Percentiles rank a stretch among this genome's conserved stretches.
Evolutionary conservation across 2,113 vertebrate genomes (phyloP).

Genomic region (Planiliza haematocheilus): DNA sequence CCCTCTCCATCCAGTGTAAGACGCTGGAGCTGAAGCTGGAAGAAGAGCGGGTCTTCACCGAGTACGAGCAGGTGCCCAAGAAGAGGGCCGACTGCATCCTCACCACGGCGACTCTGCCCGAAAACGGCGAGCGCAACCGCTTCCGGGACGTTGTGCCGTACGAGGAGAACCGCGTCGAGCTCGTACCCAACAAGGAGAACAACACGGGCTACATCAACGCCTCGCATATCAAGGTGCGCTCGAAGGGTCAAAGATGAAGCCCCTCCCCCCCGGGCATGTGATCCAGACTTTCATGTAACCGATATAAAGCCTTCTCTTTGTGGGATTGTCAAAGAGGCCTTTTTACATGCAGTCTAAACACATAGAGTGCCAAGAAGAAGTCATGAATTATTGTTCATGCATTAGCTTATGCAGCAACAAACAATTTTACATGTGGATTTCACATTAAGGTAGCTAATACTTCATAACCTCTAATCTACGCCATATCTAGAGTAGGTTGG

Average conservation of each 20-base stretch:
- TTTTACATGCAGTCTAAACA: too few species aligned
- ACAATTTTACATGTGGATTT: too few species aligned
- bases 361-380: too few species aligned
- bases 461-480: too few species aligned
- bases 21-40: slow-evolving; percentile 90
- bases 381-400: too few species aligned
- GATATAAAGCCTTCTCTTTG: too few species aligned
- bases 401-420: too few species aligned
- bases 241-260: neutral
- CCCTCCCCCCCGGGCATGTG: too few species aligned
- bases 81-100: slow-evolving; percentile 87
- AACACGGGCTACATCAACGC: slow-evolving; percentile 95
- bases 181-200: slow-evolving; percentile 96
- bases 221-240: slow-evolving; percentile 91
- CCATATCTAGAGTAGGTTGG: too few species aligned
- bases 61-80: slow-evolving; percentile 94
- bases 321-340: too few species aligned
- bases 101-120: slow-evolving; percentile 88
- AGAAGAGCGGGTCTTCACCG: slow-evolving; percentile 93
- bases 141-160: slow-evolving; percentile 92
- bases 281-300: too few species aligned
- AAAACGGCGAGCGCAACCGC: slow-evolving; percentile 92
- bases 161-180: slow-evolving; percentile 92
- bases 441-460: too few species aligned
- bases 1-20: slow-evolving; percentile 85